Conservation (phyloP, 2,797 vertebrate species). For the Coregonus suidteri region DNA sequence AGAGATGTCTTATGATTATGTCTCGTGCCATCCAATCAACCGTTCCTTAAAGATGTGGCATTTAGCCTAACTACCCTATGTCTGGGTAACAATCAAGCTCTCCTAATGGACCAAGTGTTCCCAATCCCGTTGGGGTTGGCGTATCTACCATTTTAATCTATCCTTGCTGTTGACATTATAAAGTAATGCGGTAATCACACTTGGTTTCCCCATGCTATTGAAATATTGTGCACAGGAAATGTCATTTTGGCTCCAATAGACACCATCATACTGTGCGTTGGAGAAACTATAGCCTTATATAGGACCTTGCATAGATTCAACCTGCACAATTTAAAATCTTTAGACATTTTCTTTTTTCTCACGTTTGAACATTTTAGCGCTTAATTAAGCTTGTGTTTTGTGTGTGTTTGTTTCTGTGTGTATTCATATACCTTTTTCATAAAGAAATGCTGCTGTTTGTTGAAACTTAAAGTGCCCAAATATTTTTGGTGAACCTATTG, state of each 20-base stretch:
- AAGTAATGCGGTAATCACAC: slow-evolving; percentile 67
- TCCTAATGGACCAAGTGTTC: slow-evolving; percentile 70
- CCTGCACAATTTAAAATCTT: slow-evolving; percentile 66
- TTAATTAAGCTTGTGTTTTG: slow-evolving; percentile 22
- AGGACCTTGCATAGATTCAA: slow-evolving; percentile 67
- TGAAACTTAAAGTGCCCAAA: slow-evolving; percentile 74
- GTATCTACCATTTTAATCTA: slow-evolving; percentile 63
- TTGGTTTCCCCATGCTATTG: slow-evolving; percentile 34
- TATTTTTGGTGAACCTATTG: slow-evolving; percentile 74
- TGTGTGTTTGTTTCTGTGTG: slow-evolving; percentile 47
- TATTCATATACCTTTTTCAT: slow-evolving; percentile 54
- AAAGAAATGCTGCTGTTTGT: slow-evolving; percentile 77
- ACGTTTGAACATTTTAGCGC: slow-evolving; percentile 61
- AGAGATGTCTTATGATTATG: slow-evolving; percentile 41
- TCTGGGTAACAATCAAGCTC: slow-evolving; percentile 55
- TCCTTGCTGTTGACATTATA: slow-evolving; percentile 61
- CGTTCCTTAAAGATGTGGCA: slow-evolving; percentile 54
- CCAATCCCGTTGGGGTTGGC: slow-evolving; percentile 55
- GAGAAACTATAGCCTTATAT: slow-evolving; percentile 68
- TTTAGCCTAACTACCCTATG: slow-evolving; percentile 34
- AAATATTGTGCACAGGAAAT: slow-evolving; percentile 48
- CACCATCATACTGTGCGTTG: slow-evolving; percentile 58
- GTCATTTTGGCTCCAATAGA: slow-evolving; percentile 22
- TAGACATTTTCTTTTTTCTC: slow-evolving; percentile 50
- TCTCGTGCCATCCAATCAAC: slow-evolving; percentile 45